phyloP scores from a whole-genome alignment of 2,888 invertebrate species.

The Megaustenia siamemsis region DNA sequence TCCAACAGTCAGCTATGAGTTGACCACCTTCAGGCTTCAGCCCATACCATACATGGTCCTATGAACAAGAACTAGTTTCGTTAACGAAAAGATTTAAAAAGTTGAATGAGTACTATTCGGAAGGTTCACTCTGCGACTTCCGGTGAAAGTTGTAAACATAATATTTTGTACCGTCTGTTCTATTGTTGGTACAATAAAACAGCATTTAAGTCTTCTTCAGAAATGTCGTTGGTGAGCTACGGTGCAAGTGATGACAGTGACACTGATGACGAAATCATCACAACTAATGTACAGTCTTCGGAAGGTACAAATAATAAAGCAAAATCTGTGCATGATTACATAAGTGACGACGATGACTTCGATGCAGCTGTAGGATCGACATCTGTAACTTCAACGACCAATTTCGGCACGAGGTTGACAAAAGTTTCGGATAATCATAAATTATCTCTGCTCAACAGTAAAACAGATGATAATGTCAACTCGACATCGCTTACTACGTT shows the following conservation, averaged over 20 bases:
- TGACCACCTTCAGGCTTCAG: too few relatives aligned
- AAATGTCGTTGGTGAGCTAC: slow-evolving; percentile 73
- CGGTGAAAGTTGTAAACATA: slow-evolving; percentile 28
- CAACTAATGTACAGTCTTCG: slow-evolving; percentile 1
- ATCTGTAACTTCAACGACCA: not conserved
- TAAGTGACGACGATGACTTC: slow-evolving; percentile 60
- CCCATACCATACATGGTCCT: too few relatives aligned
- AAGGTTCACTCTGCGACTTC: not conserved
- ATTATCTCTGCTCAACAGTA: not conserved
- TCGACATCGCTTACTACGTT: slow-evolving; percentile 42
- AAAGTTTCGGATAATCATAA: not conserved
- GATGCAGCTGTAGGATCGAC: slow-evolving; percentile 32
- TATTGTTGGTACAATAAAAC: not conserved
- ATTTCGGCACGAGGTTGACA: not conserved
- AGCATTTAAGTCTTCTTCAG: not conserved
- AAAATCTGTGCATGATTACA: slow-evolving; percentile 36
- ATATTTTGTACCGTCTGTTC: too few relatives aligned
- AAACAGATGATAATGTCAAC: slow-evolving; percentile 15
- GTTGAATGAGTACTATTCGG: not conserved
- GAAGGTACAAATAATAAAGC: not conserved
- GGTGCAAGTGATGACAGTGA: slow-evolving; percentile 67
- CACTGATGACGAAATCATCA: slow-evolving; percentile 54
- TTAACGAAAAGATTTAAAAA: not conserved
- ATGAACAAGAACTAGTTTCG: too few relatives aligned
- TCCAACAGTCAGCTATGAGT: too few relatives aligned